Percentiles rank a stretch among this genome's conserved stretches.
Conservation (phyloP, 2,888 invertebrate genomes). For the Melikaiella ostensackeni region DNA sequence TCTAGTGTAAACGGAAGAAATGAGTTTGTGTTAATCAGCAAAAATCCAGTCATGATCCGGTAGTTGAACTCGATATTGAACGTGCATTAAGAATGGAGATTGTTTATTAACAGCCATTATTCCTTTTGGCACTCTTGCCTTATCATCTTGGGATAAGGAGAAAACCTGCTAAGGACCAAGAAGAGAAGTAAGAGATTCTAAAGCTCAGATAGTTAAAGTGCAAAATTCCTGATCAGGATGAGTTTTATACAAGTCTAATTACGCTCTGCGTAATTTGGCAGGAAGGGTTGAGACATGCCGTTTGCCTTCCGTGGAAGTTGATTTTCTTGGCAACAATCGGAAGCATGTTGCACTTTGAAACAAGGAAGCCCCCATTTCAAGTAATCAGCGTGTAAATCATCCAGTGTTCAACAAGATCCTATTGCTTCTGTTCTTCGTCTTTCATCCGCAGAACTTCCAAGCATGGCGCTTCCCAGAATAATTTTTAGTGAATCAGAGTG, state of each 20-base stretch:
- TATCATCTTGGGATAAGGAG: constrained; percentile 56
- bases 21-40: too few species aligned
- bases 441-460: too few species aligned
- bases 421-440: too few species aligned
- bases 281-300: constrained; percentile 7
- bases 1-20: too few species aligned
- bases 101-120: constrained; percentile 72
- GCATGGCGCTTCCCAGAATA: too few species aligned
- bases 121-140: too few species aligned
- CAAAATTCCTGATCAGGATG: too few species aligned
- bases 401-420: too few species aligned
- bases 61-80: constrained; percentile 51
- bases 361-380: neutral
- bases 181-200: constrained; percentile 41
- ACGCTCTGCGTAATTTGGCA: constrained; percentile 16
- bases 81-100: constrained; percentile 43
- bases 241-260: neutral
- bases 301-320: constrained; percentile 1
- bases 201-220: too few species aligned
- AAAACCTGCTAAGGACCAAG: neutral
- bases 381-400: too few species aligned
- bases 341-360: constrained; percentile 3
- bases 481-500: too few species aligned
- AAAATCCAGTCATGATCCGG: too few species aligned
- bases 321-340: constrained; percentile 8